Base-by-base conservation (phyloP, 2,113 vertebrate genomes). In the Lutjanus erythropterus region DNA sequence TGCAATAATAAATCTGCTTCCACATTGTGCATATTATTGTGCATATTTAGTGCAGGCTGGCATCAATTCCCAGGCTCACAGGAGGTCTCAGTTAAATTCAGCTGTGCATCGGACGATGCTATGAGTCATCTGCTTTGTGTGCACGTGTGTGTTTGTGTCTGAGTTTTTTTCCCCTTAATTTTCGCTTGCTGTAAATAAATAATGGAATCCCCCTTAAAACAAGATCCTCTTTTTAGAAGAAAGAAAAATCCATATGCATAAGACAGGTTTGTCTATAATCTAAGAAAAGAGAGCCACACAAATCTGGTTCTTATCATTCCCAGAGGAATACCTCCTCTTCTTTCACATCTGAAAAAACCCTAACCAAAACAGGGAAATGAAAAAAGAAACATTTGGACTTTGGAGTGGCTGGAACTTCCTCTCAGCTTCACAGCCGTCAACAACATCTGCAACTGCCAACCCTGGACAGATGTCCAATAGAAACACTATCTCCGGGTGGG, bases 381-480 rank as follows among this genome's bases (percentile, higher is more conserved):
- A 76, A 90, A 84, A 88, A 89, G 70, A 86, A 92, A 90, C 86
- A 89, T 90, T 92, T 88, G 78, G 90, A 89, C 87, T 88, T 88
- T 90, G 78, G 87, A 88, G 89, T 89, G 89, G 82, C 81, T 91
- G 85, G 85, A 93, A 93, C 88, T 92, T 92, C 90, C 90, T 94
- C 86, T 83, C 79, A 72, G 76, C 81, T 87, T 91, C 80, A 78
- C 87, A 92, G 85, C 84, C 75, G 78, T 92, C 89, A 93, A 93
- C 91, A 94, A 93, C 91, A 94, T 92, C 85, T 92, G 89, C 83
- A 86, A 87, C 78, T 93, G 89, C 91, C 91, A 93, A 88, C 84
- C 75, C 76, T 71, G 78, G 90, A 93, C 92, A 95, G 92, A 95
- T 94, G 92, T 93, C 83, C 75, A 86, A 76, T 58, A 86, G 88